These are phyloP conservation scores for Salvator merianae DNA, from an alignment of 2,113 vertebrate species.

Conservation along the genomic window DNA sequence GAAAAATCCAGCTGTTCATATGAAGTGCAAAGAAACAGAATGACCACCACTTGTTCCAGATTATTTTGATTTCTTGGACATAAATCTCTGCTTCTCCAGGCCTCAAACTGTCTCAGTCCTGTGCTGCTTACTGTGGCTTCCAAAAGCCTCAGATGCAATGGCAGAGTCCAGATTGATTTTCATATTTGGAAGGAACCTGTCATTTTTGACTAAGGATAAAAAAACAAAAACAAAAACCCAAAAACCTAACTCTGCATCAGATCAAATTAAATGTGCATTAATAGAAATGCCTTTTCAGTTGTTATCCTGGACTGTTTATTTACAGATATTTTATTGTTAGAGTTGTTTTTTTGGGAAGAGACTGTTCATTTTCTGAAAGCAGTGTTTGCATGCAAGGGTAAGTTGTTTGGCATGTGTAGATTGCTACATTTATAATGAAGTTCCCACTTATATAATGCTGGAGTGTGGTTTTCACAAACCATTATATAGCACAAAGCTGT, in stretches of 20 bases:
- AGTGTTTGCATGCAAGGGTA: not conserved
- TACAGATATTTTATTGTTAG: not conserved
- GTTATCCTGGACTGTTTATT: not conserved
- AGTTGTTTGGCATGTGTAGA: conserved; percentile 24
- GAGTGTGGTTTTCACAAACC: too few species aligned
- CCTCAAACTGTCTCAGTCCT: not conserved
- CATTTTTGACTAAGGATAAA: not conserved
- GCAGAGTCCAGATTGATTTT: not conserved
- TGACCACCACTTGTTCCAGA: not conserved
- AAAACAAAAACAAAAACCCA: not conserved
- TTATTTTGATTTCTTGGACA: not conserved
- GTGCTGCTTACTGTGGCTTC: not conserved
- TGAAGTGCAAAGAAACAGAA: too few species aligned
- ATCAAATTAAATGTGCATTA: not conserved
- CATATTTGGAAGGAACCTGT: not conserved
- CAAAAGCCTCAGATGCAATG: not conserved
- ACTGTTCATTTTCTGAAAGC: not conserved
- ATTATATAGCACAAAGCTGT: too few species aligned
- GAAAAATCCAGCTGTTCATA: too few species aligned
- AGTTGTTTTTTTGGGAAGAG: conserved; percentile 1
- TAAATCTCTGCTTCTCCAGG: not conserved
- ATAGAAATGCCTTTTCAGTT: not conserved
- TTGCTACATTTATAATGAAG: too few species aligned
- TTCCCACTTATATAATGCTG: too few species aligned
- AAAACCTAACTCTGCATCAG: conserved; percentile 20